Evolutionary conservation across 1,140 invertebrate species (phyloP).

Genomic region (Lasioglossum albipes): DNA sequence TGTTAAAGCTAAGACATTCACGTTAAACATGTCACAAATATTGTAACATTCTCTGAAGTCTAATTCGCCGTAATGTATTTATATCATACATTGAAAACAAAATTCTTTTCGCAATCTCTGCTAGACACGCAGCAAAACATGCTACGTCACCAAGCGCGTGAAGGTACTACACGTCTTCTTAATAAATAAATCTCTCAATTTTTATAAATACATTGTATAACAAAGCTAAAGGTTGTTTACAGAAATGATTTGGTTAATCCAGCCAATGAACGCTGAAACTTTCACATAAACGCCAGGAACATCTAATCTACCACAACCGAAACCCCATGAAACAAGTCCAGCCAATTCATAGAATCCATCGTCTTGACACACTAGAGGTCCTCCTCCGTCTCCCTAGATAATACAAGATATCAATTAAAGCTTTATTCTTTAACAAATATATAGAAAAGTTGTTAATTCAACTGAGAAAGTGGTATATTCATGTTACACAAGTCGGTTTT

Average conservation of each 20-base stretch:
- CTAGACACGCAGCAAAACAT: slow-evolving; percentile 6
- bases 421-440: background rate
- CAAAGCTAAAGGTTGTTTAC: slow-evolving; percentile 90
- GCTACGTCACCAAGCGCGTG: slow-evolving; percentile 49
- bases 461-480: no score
- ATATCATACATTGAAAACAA: slow-evolving; percentile 1
- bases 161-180: slow-evolving; percentile 51
- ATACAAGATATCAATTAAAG: background rate
- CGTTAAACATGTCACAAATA: slow-evolving; percentile 1
- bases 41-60: slow-evolving; percentile 8
- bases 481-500: no score
- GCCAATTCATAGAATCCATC: slow-evolving; percentile 95
- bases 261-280: slow-evolving; percentile 95
- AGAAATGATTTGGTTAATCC: slow-evolving; percentile 98
- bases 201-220: slow-evolving; percentile 29
- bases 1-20: slow-evolving; percentile 28
- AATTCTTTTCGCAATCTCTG: slow-evolving; percentile 5
- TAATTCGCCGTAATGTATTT: background rate
- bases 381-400: slow-evolving; percentile 92
- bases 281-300: slow-evolving; percentile 97
- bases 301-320: slow-evolving; percentile 92
- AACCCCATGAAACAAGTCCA: slow-evolving; percentile 95
- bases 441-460: background rate
- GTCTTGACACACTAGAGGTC: slow-evolving; percentile 94
- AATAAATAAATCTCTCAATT: slow-evolving; percentile 55